These are phyloP conservation scores for Synodontis membranacea DNA, from an alignment of 2,113 vertebrate species.

Conservation along the genomic window DNA sequence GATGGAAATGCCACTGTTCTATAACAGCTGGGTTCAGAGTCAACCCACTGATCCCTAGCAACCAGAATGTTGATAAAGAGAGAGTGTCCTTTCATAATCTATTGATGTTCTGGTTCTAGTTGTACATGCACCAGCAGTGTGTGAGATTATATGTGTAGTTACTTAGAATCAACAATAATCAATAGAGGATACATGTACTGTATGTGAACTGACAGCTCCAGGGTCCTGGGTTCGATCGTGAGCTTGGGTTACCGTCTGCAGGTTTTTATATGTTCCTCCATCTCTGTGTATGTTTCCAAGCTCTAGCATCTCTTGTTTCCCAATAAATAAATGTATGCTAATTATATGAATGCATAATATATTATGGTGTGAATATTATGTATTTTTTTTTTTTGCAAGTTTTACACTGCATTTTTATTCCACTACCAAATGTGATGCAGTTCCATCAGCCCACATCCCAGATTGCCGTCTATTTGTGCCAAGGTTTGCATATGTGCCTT, in stretches of 20 bases:
- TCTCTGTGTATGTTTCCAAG: background rate
- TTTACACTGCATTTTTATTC: background rate
- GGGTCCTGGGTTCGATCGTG: background rate
- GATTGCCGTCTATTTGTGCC: background rate
- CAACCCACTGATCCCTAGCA: slow-evolving; percentile 24
- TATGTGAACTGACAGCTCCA: background rate
- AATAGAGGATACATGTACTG: slow-evolving; percentile 1
- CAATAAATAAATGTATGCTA: background rate
- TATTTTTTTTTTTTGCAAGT: background rate
- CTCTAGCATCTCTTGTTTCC: background rate
- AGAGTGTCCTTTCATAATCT: slow-evolving; percentile 34
- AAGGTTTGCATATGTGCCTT: background rate
- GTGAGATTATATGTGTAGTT: slow-evolving; percentile 12
- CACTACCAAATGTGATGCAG: background rate
- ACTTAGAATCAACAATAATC: slow-evolving; percentile 11
- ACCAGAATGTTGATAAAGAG: slow-evolving; percentile 27
- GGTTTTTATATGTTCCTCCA: background rate
- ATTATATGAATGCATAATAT: background rate
- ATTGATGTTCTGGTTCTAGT: slow-evolving; percentile 4
- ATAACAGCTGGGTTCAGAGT: slow-evolving; percentile 37
- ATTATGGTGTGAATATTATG: background rate
- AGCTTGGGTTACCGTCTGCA: background rate
- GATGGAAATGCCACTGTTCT: slow-evolving; percentile 38
- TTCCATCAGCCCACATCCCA: background rate
- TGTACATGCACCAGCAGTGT: background rate